A percentile compares a stretch with the other conserved stretches of the same genome.
Conservation (phyloP, 2,113 vertebrate species). For the Hippocampus zosterae region DNA sequence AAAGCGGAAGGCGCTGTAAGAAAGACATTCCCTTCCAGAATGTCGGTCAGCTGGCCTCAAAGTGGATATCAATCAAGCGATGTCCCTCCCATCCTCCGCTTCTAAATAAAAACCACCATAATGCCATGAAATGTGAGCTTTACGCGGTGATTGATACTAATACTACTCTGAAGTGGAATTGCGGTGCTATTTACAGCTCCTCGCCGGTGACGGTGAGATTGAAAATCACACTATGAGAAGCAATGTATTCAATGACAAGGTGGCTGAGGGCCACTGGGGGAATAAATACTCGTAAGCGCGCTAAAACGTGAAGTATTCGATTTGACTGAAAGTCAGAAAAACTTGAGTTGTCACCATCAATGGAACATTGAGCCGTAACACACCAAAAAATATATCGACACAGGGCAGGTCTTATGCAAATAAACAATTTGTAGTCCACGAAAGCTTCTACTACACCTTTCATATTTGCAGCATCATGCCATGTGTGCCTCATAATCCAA, state of each 20-base stretch:
- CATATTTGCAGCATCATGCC: too few species aligned
- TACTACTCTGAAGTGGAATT: conserved; percentile 7
- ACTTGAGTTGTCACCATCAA: not conserved
- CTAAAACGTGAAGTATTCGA: not conserved
- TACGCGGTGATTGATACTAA: conserved; percentile 9
- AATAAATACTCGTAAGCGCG: not conserved
- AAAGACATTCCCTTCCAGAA: conserved; percentile 35
- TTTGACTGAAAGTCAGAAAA: not conserved
- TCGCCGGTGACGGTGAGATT: conserved; percentile 5
- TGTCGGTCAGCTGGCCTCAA: conserved; percentile 52
- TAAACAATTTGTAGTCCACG: too few species aligned
- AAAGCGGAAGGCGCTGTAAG: conserved; percentile 33
- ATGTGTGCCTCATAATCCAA: too few species aligned
- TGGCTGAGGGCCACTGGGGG: not conserved
- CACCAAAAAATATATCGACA: too few species aligned
- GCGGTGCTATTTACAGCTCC: conserved; percentile 9
- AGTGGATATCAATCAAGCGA: conserved; percentile 50
- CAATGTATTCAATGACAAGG: not conserved
- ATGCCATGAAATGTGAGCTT: conserved; percentile 23
- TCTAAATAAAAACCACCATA: conserved; percentile 42
- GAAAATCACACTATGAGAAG: not conserved
- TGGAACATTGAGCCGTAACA: too few species aligned
- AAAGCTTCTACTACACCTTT: too few species aligned
- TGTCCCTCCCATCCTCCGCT: conserved; percentile 28
- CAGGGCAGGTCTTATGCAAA: too few species aligned